Percentiles rank a stretch among this genome's conserved stretches.
These are phyloP conservation scores for Nesogale talazaci DNA, from an alignment of 2,113 vertebrate species.

Conservation along the genomic window DNA sequence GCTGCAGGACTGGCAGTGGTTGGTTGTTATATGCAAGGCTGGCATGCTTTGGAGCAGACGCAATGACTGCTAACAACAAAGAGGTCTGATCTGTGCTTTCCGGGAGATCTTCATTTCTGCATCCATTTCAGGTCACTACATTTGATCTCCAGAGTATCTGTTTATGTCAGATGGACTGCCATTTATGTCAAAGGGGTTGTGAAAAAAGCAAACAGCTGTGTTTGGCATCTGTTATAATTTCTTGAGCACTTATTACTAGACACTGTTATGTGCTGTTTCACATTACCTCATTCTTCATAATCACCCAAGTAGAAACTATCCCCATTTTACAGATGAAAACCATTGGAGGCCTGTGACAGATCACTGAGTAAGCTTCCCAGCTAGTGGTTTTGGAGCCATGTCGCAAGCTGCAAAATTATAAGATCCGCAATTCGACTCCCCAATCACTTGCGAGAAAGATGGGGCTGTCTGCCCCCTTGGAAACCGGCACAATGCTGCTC, in stretches of 20 bases:
- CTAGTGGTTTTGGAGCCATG: not conserved
- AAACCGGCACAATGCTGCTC: too few species aligned
- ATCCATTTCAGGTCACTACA: not conserved
- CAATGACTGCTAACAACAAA: too few species aligned
- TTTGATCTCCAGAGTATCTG: not conserved
- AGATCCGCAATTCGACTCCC: too few species aligned
- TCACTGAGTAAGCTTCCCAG: not conserved
- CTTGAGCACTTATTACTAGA: not conserved
- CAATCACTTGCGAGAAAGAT: too few species aligned
- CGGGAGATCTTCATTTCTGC: not conserved
- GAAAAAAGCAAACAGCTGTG: not conserved
- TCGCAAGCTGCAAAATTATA: not conserved
- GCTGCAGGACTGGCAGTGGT: not conserved
- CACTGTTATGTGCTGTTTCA: too few species aligned
- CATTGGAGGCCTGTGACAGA: not conserved
- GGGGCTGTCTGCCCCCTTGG: too few species aligned
- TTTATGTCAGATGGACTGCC: not conserved
- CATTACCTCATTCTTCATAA: not conserved
- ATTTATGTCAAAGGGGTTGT: not conserved
- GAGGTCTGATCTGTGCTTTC: not conserved
- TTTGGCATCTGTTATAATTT: too few species aligned
- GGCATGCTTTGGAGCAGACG: too few species aligned
- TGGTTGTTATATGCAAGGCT: not conserved
- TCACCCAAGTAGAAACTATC: constrained; percentile 11
- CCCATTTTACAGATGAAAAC: constrained; percentile 16